phyloP scores from a whole-genome alignment of 2,888 invertebrate species.

The Ennomos erosarius region DNA sequence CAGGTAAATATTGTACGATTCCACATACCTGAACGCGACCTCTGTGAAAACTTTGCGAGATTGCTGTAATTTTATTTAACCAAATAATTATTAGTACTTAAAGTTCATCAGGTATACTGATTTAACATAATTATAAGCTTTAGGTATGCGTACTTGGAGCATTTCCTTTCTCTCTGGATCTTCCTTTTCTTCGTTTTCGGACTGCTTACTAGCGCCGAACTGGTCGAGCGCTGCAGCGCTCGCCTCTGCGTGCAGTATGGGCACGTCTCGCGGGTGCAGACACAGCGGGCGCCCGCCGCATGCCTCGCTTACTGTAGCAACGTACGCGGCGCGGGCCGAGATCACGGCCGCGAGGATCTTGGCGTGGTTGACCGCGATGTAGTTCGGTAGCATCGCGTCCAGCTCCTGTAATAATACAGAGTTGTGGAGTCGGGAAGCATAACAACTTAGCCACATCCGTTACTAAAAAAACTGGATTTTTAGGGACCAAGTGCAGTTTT shows the following conservation, averaged over 20 bases:
- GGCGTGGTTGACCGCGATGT: slow-evolving; percentile 45
- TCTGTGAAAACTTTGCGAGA: too few relatives aligned
- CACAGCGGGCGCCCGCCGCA: slow-evolving; percentile 29
- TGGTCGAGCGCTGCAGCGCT: slow-evolving; percentile 20
- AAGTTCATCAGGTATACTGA: too few relatives aligned
- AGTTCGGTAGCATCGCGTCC: slow-evolving; percentile 37
- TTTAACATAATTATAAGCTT: background rate
- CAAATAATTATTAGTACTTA: too few relatives aligned
- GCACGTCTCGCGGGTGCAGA: slow-evolving; percentile 38
- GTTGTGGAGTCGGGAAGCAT: background rate
- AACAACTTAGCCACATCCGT: too few relatives aligned
- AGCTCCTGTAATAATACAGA: slow-evolving; percentile 45
- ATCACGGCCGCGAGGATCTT: slow-evolving; percentile 42
- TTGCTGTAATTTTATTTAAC: too few relatives aligned
- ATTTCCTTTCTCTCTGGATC: slow-evolving; percentile 34
- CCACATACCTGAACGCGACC: too few relatives aligned
- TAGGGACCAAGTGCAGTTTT: too few relatives aligned
- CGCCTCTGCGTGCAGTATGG: slow-evolving; percentile 33
- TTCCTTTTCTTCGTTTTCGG: slow-evolving; percentile 11
- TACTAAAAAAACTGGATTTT: too few relatives aligned
- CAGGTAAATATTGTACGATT: too few relatives aligned
- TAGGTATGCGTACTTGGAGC: slow-evolving; percentile 22
- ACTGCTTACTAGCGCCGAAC: slow-evolving; percentile 31
- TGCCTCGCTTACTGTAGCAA: slow-evolving; percentile 22
- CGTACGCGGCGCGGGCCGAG: slow-evolving; percentile 41